These are phyloP conservation scores for Lordiphosa andalusiaca DNA, from an alignment of 2,888 invertebrate species.

Conservation along the genomic window DNA sequence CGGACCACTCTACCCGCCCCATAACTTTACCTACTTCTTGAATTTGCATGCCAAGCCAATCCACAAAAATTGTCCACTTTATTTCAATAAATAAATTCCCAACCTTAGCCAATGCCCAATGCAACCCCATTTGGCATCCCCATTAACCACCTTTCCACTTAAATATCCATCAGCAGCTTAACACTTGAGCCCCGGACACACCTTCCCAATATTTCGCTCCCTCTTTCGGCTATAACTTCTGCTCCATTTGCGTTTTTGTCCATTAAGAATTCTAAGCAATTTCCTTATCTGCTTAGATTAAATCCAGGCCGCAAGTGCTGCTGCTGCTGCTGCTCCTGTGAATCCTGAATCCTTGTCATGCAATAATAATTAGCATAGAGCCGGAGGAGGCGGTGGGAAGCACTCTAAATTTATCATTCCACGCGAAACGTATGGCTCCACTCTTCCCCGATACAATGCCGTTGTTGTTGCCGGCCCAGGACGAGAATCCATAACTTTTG, in stretches of 20 bases:
- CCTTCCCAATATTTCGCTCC: not conserved
- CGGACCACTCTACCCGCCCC: too few relatives aligned
- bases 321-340: conserved; percentile 17
- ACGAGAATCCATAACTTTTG: conserved; percentile 67
- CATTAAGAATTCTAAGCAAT: conserved; percentile 67
- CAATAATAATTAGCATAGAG: conserved; percentile 70
- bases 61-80: conserved; percentile 45
- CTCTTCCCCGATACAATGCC: conserved; percentile 1
- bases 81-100: conserved; percentile 37
- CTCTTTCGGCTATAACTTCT: conserved; percentile 47
- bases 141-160: conserved; percentile 23
- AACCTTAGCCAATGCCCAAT: conserved; percentile 24
- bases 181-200: conserved; percentile 35
- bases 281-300: conserved; percentile 72
- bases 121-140: conserved; percentile 1
- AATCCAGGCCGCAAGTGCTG: conserved; percentile 58
- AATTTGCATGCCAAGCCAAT: too few relatives aligned
- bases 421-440: conserved; percentile 50
- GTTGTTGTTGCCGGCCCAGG: conserved; percentile 29
- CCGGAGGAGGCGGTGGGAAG: conserved; percentile 9
- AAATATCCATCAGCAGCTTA: conserved; percentile 62
- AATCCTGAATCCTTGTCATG: conserved; percentile 23
- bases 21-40: too few relatives aligned
- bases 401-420: conserved; percentile 57
- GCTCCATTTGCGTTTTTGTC: conserved; percentile 54